A percentile compares a stretch with the other conserved stretches of the same genome.
Conservation (phyloP, 2,797 vertebrate genomes). For the Carcharodon carcharias region DNA sequence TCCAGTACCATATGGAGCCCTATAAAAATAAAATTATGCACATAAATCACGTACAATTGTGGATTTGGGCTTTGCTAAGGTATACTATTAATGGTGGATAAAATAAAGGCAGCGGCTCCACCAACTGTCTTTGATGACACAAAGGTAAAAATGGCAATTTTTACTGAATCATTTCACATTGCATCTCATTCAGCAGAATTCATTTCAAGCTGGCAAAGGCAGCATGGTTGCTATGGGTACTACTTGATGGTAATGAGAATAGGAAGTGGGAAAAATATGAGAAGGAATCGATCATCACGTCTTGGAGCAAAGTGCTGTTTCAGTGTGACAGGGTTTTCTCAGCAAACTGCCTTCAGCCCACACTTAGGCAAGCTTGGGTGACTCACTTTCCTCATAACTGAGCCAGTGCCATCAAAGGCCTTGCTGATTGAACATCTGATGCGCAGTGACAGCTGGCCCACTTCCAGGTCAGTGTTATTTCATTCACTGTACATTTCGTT, state of each 20-base stretch:
- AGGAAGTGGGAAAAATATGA: conserved; percentile 22
- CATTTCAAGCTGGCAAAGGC: conserved; percentile 41
- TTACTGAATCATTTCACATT: conserved; percentile 38
- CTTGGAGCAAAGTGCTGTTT: conserved; percentile 22
- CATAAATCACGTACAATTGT: background rate
- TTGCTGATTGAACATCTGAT: background rate
- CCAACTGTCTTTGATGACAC: no score
- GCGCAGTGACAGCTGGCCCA: background rate
- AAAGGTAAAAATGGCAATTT: conserved; percentile 29
- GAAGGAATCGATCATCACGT: conserved; percentile 12
- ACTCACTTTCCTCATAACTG: conserved; percentile 38
- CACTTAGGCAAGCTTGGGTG: conserved; percentile 25
- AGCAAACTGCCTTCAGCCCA: background rate
- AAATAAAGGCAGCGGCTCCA: no score
- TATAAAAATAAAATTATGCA: background rate
- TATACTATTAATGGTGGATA: background rate
- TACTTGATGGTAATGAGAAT: conserved; percentile 40
- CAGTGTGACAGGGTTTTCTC: conserved; percentile 32
- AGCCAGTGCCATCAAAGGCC: conserved; percentile 15
- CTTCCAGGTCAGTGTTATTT: conserved; percentile 45
- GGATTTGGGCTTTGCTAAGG: background rate
- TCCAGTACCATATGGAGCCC: background rate
- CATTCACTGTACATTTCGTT: conserved; percentile 34
- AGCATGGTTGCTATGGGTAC: conserved; percentile 55
- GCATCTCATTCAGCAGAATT: conserved; percentile 40